Percentiles rank a stretch among this genome's conserved stretches.
These are phyloP conservation scores for Esperia sulphurella DNA, from an alignment of 2,888 invertebrate genomes.

Conservation along the genomic window DNA sequence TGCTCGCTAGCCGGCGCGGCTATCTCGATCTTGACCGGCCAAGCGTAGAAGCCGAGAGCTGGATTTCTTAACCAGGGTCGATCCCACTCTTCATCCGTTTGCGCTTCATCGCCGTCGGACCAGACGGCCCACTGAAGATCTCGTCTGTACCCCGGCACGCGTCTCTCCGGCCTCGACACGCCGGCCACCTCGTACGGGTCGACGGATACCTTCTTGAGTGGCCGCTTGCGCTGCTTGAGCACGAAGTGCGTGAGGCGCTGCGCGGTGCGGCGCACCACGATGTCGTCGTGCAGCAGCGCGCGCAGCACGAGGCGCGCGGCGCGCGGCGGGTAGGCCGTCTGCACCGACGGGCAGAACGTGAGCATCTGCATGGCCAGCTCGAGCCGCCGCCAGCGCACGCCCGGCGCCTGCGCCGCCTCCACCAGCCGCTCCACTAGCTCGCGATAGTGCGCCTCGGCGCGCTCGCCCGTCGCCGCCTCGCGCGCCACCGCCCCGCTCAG, in stretches of 20 bases:
- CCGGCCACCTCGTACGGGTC: slow-evolving; percentile 76
- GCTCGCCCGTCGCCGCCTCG: slow-evolving; percentile 2
- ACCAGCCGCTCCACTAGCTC: slow-evolving; percentile 7
- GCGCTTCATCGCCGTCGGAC: slow-evolving; percentile 81
- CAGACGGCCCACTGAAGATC: slow-evolving; percentile 87
- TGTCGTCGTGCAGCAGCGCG: slow-evolving; percentile 86
- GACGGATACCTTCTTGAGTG: slow-evolving; percentile 78
- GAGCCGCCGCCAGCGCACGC: slow-evolving; percentile 84
- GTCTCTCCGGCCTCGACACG: slow-evolving; percentile 39
- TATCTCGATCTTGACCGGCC: slow-evolving; percentile 80
- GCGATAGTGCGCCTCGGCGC: slow-evolving; percentile 5
- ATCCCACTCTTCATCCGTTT: slow-evolving; percentile 86
- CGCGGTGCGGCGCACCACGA: slow-evolving; percentile 87
- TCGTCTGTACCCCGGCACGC: slow-evolving; percentile 76
- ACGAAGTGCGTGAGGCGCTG: slow-evolving; percentile 80
- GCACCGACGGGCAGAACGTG: slow-evolving; percentile 84
- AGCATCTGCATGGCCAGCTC: slow-evolving; percentile 87
- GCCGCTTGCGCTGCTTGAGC: slow-evolving; percentile 85
- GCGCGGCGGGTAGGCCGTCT: slow-evolving; percentile 81
- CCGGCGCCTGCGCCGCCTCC: slow-evolving; percentile 5
- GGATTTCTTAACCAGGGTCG: slow-evolving; percentile 84
- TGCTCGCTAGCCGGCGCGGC: slow-evolving; percentile 85
- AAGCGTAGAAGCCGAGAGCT: slow-evolving; percentile 78
- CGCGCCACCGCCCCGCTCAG: background rate
- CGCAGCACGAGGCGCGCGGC: slow-evolving; percentile 83